Base-by-base conservation (phyloP, 2,888 invertebrate genomes). In the Nomada fabriciana region DNA sequence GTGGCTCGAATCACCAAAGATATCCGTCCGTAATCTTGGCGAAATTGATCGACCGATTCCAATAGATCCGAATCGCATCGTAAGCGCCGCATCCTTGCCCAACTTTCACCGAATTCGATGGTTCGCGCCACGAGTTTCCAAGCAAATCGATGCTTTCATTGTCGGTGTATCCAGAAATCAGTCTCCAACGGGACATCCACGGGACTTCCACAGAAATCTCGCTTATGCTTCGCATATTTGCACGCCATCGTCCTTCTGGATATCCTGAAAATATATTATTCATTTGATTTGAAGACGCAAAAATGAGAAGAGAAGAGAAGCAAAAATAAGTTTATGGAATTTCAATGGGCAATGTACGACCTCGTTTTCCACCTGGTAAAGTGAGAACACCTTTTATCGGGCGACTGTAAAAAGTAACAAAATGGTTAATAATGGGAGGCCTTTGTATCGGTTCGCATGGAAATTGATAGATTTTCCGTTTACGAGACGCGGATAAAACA, bases 381-480 rank as follows among this genome's bases (percentile, higher is more conserved):
- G 3, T 47, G 47, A 15, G 13, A 47, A 47, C 15, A 15, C 15
- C 15, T 47, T 15, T 15, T 3, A 15, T 13, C 15, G 47, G 1
- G 15, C 47, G 15, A 47, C 47, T 15, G 47, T 13, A 15, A 69
- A 67, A 80, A 59, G 47, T 5, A 20, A 13, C 47, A 59, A 69
- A 50, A 57, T 61, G 57, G n/a, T 78, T 79, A 70, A 80, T 80
- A 80, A 80, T 29, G 43, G 59, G 55, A 23, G 18, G 53, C 47
- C 55, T 78, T 60, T 52, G 80, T 55, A 80, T 53, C 53, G 53
- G 2, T 71, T 65, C 53, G 20, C 53, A 52, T 59, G 65, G 80
- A 81, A 80, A 81, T 81, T 80, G 81, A 81, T 81, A 74, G 81
- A 81, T 80, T 81, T 70, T 59, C 79, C 69, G 76, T 85, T 82